phyloP scores from a whole-genome alignment of 1,140 invertebrate species.

The Doryteuthis pealeii region DNA sequence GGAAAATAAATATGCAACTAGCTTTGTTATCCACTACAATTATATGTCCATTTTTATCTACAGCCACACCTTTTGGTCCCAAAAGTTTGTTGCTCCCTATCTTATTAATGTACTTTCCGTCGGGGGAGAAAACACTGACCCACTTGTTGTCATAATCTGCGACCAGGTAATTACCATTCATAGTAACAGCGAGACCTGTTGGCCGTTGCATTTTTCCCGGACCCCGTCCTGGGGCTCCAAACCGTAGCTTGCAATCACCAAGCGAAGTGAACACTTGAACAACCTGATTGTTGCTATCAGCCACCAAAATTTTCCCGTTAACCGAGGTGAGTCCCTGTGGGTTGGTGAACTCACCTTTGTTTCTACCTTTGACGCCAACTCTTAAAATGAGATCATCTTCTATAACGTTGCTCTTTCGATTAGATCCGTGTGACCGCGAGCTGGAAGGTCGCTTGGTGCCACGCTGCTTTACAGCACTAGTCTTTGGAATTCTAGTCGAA shows the following conservation, averaged over 20 bases:
- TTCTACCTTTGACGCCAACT: constrained; percentile 63
- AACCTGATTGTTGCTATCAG: constrained; percentile 67
- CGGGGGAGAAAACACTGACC: constrained; percentile 64
- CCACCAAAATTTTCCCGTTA: constrained; percentile 62
- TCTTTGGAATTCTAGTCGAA: constrained; percentile 46
- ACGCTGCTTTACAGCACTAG: constrained; percentile 52
- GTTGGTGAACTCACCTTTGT: constrained; percentile 66
- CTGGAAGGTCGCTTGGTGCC: constrained; percentile 58
- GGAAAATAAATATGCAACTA: constrained; percentile 64
- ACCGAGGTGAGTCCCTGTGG: constrained; percentile 63
- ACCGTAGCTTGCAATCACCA: constrained; percentile 57
- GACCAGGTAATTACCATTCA: constrained; percentile 65
- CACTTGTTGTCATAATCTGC: constrained; percentile 69
- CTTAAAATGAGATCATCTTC: constrained; percentile 60
- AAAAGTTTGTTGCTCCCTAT: constrained; percentile 65
- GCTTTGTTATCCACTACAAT: constrained; percentile 69
- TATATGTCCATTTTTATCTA: constrained; percentile 63
- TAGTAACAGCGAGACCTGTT: constrained; percentile 63
- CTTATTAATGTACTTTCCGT: constrained; percentile 65
- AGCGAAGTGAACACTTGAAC: constrained; percentile 60
- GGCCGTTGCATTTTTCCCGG: constrained; percentile 66
- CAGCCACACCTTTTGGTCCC: constrained; percentile 66
- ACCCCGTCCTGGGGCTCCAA: constrained; percentile 62
- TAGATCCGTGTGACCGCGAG: constrained; percentile 59
- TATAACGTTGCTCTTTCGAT: constrained; percentile 58